Base-by-base conservation (phyloP, 1,140 invertebrate genomes). In the Pseudomyrmex flavicornis region DNA sequence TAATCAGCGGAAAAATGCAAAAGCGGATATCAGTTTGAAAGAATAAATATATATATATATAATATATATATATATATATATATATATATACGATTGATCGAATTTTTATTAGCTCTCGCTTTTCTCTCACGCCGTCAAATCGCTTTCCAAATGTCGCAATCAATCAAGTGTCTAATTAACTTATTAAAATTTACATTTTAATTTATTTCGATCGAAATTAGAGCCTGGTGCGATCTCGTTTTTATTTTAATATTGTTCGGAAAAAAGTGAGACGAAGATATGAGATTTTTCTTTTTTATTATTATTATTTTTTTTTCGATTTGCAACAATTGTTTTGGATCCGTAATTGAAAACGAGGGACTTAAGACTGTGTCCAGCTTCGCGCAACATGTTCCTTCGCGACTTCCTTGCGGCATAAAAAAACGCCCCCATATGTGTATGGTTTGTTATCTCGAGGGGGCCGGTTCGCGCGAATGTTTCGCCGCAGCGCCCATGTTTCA, bases 401-500 rank as follows among this genome's bases (percentile, higher is more conserved):
- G 73, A 83, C 61, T 88, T 88, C 46, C 22, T 50, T 46, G 69
- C 20, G 46, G 3, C 7, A 12, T 35, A 9, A 26, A 26, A 9
- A 26, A 26, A 75, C 44, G 35, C 59, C 22, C 54, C 54, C 73
- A 84, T 54, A 26, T 26, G 3, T 3, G 26, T 17, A 17, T 17
- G 17, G 17, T 83, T 65, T 35, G 0, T 35, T 35, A 7, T 35
- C 35, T 35, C 35, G 35, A n/a, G 35, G 4, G 50, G 59, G 61
- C 61, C 58, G 65, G 72, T 86, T 88, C 61, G 72, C 86, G 76
- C 75, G 66, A 88, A 87, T 44, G 82, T 90, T 80, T 92, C 92
- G 89, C 91, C 92, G 92, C 92, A 93, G 91, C 92, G 91, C 92
- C 92, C 92, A 90, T 92, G 86, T 92, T 92, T 93, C 92, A 93